Conservation (phyloP, 2,797 vertebrate species). For the Erethizon dorsatum region DNA sequence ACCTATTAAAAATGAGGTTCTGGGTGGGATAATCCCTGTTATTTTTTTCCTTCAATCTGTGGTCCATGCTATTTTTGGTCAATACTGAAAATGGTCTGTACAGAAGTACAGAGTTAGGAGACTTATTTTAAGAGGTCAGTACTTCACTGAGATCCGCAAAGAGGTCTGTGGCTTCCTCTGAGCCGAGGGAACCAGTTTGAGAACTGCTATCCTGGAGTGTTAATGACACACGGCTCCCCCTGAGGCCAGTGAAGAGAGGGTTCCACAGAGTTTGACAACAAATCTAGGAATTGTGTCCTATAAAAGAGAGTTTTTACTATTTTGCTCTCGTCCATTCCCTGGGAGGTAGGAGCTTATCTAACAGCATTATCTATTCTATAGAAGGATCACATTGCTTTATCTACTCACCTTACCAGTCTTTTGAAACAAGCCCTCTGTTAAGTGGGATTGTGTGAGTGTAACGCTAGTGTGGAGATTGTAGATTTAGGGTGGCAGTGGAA, state of each 20-base stretch:
- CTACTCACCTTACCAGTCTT: constrained; percentile 74
- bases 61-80: constrained; percentile 42
- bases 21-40: neutral
- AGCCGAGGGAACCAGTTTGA: neutral
- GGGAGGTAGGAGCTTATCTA: constrained; percentile 48
- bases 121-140: constrained; percentile 16
- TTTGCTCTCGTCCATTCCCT: neutral
- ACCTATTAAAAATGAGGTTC: neutral
- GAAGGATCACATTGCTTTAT: constrained; percentile 62
- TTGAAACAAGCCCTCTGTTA: constrained; percentile 60
- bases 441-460: constrained; percentile 60
- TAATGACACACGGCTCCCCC: constrained; percentile 28
- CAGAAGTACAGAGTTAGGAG: neutral
- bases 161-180: neutral
- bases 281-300: constrained; percentile 52
- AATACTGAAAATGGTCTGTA: neutral
- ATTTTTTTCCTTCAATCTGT: constrained; percentile 20
- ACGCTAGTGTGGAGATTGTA: neutral
- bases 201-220: neutral
- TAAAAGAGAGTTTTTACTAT: constrained; percentile 65
- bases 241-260: neutral
- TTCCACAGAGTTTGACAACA: constrained; percentile 60
- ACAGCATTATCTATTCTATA: constrained; percentile 47
- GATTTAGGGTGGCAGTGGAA: neutral
- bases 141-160: neutral